These are phyloP conservation scores for Stramonita haemastoma DNA, from an alignment of 2,888 invertebrate genomes.

Conservation along the genomic window DNA sequence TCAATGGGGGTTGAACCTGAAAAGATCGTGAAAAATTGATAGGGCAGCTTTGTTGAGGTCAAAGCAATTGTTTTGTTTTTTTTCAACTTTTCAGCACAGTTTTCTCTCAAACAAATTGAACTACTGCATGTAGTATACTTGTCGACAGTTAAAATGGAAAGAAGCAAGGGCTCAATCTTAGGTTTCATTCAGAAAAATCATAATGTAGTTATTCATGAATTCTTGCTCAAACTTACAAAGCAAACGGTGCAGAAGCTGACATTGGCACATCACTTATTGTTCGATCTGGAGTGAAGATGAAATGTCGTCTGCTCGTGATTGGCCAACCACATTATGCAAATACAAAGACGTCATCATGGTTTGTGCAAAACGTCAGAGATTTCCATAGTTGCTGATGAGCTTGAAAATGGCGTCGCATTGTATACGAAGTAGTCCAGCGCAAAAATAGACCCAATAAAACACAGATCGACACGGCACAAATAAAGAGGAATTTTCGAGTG, in stretches of 20 bases:
- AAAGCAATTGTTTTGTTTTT: too few species aligned
- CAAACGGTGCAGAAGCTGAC: conserved; percentile 31
- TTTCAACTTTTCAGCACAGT: not conserved
- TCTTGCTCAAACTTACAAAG: conserved; percentile 18
- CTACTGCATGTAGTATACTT: not conserved
- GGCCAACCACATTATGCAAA: too few species aligned
- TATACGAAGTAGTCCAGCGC: not conserved
- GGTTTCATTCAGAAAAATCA: too few species aligned
- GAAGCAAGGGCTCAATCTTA: too few species aligned
- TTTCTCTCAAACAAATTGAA: not conserved
- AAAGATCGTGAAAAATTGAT: too few species aligned
- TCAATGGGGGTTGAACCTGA: too few species aligned
- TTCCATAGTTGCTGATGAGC: conserved; percentile 42
- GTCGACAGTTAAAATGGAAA: too few species aligned
- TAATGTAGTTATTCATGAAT: too few species aligned
- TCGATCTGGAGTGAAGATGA: not conserved
- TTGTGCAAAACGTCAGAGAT: conserved; percentile 32
- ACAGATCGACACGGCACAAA: too few species aligned
- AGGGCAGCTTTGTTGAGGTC: too few species aligned
- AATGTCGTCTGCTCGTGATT: conserved; percentile 30
- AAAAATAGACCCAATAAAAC: not conserved
- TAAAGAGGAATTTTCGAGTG: too few species aligned
- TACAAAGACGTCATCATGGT: conserved; percentile 13
- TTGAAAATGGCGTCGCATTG: conserved; percentile 39
- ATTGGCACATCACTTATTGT: not conserved